Base-by-base conservation (phyloP, 1,140 invertebrate genomes). In the Magallana gigas region DNA sequence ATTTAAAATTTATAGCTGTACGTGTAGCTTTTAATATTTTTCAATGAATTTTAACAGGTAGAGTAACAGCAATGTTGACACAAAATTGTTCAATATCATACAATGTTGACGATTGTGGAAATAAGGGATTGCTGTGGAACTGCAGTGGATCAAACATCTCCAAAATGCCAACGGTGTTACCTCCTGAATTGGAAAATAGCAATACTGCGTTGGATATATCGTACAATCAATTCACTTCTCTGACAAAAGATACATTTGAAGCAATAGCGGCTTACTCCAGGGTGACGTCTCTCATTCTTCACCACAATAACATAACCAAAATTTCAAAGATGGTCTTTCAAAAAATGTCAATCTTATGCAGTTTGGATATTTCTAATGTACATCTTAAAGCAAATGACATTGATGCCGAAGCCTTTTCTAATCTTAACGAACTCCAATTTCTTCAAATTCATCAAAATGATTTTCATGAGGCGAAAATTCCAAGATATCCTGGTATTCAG, bases 391-490 rank as follows among this genome's bases (percentile, higher is more conserved):
- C 7, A n/a, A 64, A 64, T 64, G 1, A 18, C 60, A 64, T 64
- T n/a, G 8, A 64, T 7, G 60, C 3, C 16, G 60, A 64, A 16
- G 60, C 60, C 60, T 64, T 64, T 18, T 64, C 8, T 16, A 16
- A 64, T 16, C 16, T n/a, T n/a, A 5, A 48, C 60, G 36, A 16
- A 64, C 16, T 64, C 60, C 16, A 64, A 18, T 16, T n/a, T 18
- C 60, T 64, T 64, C 16, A 64, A 64, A 64, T 64, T 64, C 16
- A 64, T 64, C 60, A 64, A n/a, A 64, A 64, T 64, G 18, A 64
- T 64, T 64, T 64, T 16, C 7, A n/a, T 7, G 0, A 16, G 5
- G 60, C 36, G 36, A 48, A 48, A 48, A 48, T 18, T 7, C 16
- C 16, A 6, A 64, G 7, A 18, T 64, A 64, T 18, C 60, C 60